Percentiles rank a stretch among this genome's conserved stretches.
Evolutionary conservation across 2,113 vertebrate species (phyloP).

Genomic region (Hipposideros armiger): DNA sequence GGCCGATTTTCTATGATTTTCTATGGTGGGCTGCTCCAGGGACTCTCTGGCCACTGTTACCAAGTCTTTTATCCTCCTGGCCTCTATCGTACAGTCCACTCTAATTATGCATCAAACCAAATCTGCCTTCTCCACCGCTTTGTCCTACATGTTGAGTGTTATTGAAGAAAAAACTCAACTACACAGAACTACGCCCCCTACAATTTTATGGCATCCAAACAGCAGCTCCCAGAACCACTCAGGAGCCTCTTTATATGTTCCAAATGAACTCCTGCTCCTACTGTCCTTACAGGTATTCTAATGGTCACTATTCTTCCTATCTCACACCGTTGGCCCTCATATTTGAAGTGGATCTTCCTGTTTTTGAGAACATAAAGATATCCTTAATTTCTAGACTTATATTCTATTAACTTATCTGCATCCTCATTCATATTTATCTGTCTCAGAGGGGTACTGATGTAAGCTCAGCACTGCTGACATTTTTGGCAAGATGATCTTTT

Average conservation of each 20-base stretch:
- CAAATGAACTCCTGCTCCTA: neutral
- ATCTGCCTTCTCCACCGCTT: neutral
- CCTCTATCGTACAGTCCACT: neutral
- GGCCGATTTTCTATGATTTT: neutral
- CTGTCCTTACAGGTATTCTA: neutral
- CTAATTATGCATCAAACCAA: neutral
- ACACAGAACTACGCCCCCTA: neutral
- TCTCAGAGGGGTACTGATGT: neutral
- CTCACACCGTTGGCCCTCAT: neutral
- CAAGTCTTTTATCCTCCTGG: neutral
- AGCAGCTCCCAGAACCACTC: neutral
- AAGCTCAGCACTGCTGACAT: neutral
- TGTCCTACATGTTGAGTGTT: neutral
- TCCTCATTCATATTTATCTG: neutral
- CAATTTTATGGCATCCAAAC: neutral
- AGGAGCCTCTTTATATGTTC: neutral
- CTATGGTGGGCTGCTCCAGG: neutral
- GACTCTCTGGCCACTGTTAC: neutral
- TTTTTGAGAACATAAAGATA: constrained; percentile 18
- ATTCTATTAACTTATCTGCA: neutral
- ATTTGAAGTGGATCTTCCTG: neutral
- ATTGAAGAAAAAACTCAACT: neutral
- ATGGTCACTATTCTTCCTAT: neutral
- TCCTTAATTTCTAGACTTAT: neutral
- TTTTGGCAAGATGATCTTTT: neutral